These are phyloP conservation scores for Thereva nobilitata DNA, from an alignment of 2,888 invertebrate species.

Conservation along the genomic window DNA sequence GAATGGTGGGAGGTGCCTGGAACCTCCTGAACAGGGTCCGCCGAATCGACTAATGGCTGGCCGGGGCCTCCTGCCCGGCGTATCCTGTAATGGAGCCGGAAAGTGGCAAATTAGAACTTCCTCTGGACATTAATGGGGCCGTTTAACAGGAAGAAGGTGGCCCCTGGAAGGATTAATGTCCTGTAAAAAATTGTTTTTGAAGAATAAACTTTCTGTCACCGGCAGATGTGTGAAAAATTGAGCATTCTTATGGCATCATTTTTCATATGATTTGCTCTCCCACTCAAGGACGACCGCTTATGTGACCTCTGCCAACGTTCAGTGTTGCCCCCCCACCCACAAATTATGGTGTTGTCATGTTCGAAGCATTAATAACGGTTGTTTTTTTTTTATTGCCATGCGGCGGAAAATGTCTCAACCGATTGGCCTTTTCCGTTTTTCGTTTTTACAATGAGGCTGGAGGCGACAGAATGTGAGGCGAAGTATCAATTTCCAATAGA, in stretches of 20 bases:
- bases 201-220: conserved; percentile 4
- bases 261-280: background rate
- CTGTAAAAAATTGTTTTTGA: background rate
- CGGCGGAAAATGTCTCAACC: background rate
- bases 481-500: too few relatives aligned
- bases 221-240: conserved; percentile 11
- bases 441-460: too few relatives aligned
- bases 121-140: background rate
- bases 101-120: background rate
- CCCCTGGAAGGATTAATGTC: background rate
- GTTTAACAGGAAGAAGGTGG: background rate
- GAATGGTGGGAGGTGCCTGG: too few relatives aligned
- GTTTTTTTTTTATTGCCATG: background rate
- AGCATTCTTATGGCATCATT: conserved; percentile 8
- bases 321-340: conserved; percentile 6
- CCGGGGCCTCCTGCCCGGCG: too few relatives aligned
- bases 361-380: conserved; percentile 21
- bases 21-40: too few relatives aligned
- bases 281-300: background rate
- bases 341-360: conserved; percentile 30
- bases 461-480: too few relatives aligned
- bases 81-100: background rate
- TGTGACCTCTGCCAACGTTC: background rate
- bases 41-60: too few relatives aligned
- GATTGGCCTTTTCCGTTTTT: too few relatives aligned